These are phyloP conservation scores for Cydia strobilella DNA, from an alignment of 1,140 invertebrate genomes.

Conservation along the genomic window DNA sequence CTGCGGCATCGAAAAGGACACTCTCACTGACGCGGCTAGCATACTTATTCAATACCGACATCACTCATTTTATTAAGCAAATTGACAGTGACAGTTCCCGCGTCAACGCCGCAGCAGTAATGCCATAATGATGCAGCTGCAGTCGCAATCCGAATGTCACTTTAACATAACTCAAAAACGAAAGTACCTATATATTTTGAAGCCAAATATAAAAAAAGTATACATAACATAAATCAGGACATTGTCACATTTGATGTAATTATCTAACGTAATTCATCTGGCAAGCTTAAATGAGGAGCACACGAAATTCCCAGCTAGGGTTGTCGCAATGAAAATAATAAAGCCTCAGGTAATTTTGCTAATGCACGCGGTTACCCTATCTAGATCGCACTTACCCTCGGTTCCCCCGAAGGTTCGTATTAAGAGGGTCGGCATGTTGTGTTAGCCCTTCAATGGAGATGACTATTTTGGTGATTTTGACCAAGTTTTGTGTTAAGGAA, in stretches of 20 bases:
- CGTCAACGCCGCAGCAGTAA: no score
- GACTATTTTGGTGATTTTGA: constrained; percentile 63
- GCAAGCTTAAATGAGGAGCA: constrained; percentile 19
- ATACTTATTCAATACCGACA: no score
- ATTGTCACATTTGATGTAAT: constrained; percentile 2
- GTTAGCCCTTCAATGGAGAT: constrained; percentile 53
- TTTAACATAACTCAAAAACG: no score
- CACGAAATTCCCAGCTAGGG: constrained; percentile 49
- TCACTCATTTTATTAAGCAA: no score
- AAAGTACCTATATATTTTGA: neutral
- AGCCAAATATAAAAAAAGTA: neutral
- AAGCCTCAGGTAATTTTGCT: constrained; percentile 73
- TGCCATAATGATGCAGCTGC: no score
- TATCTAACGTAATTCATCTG: constrained; percentile 24
- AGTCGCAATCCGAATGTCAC: no score
- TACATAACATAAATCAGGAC: neutral
- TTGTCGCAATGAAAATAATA: constrained; percentile 76
- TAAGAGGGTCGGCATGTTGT: constrained; percentile 60
- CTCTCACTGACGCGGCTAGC: no score
- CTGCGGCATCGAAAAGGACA: no score
- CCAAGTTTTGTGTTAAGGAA: constrained; percentile 59
- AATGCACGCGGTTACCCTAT: constrained; percentile 76
- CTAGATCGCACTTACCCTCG: constrained; percentile 67
- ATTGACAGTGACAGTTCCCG: no score
- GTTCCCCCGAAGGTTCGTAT: constrained; percentile 65